These are phyloP conservation scores for Bombyx mandarina DNA, from an alignment of 1,140 invertebrate genomes.

Conservation along the genomic window DNA sequence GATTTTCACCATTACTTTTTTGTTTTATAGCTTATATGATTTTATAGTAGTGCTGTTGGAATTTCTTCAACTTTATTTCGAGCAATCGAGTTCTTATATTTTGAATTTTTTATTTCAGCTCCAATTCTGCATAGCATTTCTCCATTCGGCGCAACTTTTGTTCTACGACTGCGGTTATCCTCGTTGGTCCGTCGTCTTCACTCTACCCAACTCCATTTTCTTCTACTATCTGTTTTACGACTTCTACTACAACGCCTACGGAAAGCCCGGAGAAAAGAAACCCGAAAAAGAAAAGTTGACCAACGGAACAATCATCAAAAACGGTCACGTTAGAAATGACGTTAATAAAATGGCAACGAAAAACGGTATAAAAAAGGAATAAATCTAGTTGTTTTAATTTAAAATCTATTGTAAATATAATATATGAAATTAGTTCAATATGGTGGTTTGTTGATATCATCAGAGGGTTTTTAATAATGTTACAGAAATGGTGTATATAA, in stretches of 20 bases:
- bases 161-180: conserved; percentile 91
- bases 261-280: conserved; percentile 37
- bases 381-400: not conserved
- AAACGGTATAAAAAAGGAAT: not conserved
- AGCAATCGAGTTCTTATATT: not conserved
- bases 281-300: conserved; percentile 9
- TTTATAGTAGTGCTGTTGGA: too few species aligned
- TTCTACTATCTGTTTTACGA: conserved; percentile 86
- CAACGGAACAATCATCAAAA: conserved; percentile 3
- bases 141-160: conserved; percentile 85
- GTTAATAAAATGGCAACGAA: not conserved
- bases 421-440: too few species aligned
- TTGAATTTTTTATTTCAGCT: conserved; percentile 70
- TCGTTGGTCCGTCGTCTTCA: conserved; percentile 78
- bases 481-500: too few species aligned
- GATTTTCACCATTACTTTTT: too few species aligned
- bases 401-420: too few species aligned
- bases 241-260: conserved; percentile 84
- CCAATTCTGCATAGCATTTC: conserved; percentile 83
- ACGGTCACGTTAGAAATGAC: conserved; percentile 5
- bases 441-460: too few species aligned
- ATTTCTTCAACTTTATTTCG: not conserved
- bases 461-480: too few species aligned
- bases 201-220: conserved; percentile 84
- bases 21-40: too few species aligned